Evolutionary conservation across 2,888 invertebrate species (phyloP).

Genomic region (Adineta ricciae): DNA sequence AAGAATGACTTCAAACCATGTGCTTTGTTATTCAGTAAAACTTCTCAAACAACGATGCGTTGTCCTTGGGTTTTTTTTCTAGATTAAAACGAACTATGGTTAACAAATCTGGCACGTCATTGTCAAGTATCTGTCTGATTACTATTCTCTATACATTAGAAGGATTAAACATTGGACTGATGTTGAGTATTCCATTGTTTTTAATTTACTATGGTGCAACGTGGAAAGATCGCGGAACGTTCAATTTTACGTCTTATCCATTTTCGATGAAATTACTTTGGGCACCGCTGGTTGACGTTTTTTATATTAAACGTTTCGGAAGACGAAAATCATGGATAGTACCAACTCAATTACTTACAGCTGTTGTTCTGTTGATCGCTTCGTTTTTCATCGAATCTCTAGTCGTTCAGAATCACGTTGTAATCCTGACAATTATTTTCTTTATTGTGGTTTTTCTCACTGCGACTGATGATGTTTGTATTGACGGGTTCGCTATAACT

Average conservation of each 20-base stretch:
- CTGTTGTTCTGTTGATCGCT: not conserved
- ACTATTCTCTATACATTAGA: not conserved
- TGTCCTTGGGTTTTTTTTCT: no score
- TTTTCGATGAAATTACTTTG: not conserved
- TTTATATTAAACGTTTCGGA: not conserved
- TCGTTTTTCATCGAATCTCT: not conserved
- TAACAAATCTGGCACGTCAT: no score
- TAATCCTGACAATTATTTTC: not conserved
- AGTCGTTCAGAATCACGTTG: not conserved
- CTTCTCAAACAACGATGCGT: no score
- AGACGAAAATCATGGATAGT: not conserved
- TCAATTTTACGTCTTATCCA: not conserved
- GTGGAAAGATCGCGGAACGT: not conserved
- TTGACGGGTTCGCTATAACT: not conserved
- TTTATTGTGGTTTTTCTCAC: not conserved
- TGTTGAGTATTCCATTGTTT: not conserved
- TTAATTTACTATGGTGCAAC: not conserved
- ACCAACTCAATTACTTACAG: not conserved
- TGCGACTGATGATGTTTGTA: not conserved
- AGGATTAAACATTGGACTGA: not conserved
- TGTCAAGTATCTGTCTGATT: no score
- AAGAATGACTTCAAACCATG: no score
- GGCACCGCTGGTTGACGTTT: not conserved
- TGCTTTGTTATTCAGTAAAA: no score
- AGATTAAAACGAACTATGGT: no score